Evolutionary conservation across 53 echinoderm and acorn worm genomes (phyloP).

Genomic region (Stichopus horrens): DNA sequence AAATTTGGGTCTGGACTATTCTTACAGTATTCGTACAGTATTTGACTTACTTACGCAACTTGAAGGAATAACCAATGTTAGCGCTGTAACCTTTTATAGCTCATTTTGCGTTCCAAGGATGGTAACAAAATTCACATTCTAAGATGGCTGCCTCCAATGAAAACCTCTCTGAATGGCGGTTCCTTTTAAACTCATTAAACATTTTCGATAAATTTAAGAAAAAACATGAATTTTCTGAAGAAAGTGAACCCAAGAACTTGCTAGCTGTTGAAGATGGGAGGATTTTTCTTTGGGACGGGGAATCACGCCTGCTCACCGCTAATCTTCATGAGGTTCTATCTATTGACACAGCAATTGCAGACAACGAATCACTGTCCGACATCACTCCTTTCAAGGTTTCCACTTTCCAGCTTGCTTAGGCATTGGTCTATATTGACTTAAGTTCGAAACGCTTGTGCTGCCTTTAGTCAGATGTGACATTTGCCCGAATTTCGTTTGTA

Average conservation of each 20-base stretch:
- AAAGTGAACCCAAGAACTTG: conserved; percentile 22
- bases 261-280: conserved; percentile 14
- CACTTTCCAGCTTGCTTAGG: not conserved
- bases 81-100: too few relatives aligned
- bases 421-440: too few relatives aligned
- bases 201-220: conserved; percentile 42
- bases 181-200: conserved; percentile 26
- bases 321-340: conserved; percentile 11
- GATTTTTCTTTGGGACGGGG: conserved; percentile 30
- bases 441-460: too few relatives aligned
- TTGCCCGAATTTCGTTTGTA: too few relatives aligned
- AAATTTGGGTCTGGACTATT: too few relatives aligned
- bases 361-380: not conserved
- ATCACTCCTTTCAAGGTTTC: not conserved
- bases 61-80: too few relatives aligned
- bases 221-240: conserved; percentile 41
- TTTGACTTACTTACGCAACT: too few relatives aligned
- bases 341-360: not conserved
- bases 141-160: conserved; percentile 40
- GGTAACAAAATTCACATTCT: not conserved
- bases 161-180: conserved; percentile 38
- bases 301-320: not conserved
- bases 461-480: too few relatives aligned
- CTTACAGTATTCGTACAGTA: too few relatives aligned
- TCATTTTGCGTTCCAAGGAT: too few relatives aligned